Percentiles rank a stretch among this genome's conserved stretches.
These are phyloP conservation scores for Creontiades dilutus DNA, from an alignment of 2,888 invertebrate species.

Conservation along the genomic window DNA sequence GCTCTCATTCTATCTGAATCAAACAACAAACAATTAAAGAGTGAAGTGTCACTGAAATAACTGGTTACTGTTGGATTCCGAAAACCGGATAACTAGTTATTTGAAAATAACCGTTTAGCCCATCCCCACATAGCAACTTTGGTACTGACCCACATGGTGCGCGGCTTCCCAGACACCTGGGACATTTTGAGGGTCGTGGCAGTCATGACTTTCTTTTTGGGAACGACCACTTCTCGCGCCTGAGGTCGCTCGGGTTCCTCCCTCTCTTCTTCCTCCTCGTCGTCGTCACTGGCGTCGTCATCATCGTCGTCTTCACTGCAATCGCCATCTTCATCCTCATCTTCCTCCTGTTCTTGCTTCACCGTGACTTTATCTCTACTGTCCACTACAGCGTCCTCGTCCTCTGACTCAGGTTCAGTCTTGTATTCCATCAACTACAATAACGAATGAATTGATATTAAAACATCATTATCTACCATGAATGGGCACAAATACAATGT, in stretches of 20 bases:
- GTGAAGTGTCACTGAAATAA: no score
- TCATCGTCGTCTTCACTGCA: conserved; percentile 59
- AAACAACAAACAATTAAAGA: no score
- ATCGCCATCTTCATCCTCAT: conserved; percentile 76
- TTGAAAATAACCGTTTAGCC: no score
- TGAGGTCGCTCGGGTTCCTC: conserved; percentile 9
- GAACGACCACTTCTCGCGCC: conserved; percentile 75
- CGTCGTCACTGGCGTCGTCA: conserved; percentile 79
- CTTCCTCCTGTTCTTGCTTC: conserved; percentile 29
- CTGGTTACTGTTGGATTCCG: no score
- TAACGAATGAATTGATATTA: neutral
- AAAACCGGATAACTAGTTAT: no score
- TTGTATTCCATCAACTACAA: conserved; percentile 11
- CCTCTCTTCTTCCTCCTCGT: conserved; percentile 78
- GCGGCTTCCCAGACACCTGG: conserved; percentile 47
- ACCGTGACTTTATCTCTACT: neutral
- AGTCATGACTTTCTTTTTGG: conserved; percentile 80
- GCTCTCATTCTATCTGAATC: no score
- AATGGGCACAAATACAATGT: neutral
- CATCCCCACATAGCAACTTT: no score
- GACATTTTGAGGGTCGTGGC: conserved; percentile 22
- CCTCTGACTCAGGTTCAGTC: conserved; percentile 56
- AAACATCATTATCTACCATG: neutral
- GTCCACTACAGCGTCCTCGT: conserved; percentile 4
- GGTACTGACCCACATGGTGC: conserved; percentile 57